Evolutionary conservation across 2,797 vertebrate species (phyloP), one percentile per base, ranked within the genome.

Genomic region (Urophycis tenuis): DNA sequence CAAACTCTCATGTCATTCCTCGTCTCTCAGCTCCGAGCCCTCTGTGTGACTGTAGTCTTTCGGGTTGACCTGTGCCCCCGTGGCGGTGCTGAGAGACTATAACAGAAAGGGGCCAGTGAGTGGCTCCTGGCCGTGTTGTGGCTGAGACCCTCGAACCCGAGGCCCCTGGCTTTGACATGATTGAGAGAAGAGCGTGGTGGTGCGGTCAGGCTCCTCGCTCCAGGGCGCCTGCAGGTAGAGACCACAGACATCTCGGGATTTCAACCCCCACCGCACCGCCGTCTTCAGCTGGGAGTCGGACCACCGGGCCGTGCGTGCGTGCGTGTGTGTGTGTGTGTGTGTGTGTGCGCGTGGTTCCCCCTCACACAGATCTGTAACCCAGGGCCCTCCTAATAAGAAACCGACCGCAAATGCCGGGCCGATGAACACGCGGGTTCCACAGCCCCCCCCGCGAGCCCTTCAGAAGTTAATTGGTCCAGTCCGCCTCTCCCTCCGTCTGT

Each of bases 341-440:
- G n/a, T 19, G 34, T 85, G 80, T 72, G 77, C 60, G 35, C 39
- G n/a, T 6, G n/a, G 53, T n/a, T 10, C 33, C 77, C 70, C 72
- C 73, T 82, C 78, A 75, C 79, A 74, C 72, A 36, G 75, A 82
- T 70, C 79, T 75, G 85, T 85, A 79, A 86, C 34, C 29, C 74
- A 29, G 83, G 17, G 69, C 17, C 69, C 72, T 3, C 73, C 76
- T 45, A 72, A 81, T 74, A 71, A 1, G 53, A 74, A 74, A 77
- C 67, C 36, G 29, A 77, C 71, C 82, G 76, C 34, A 73, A 74
- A 84, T 86, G 71, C 77, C 81, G 5, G 7, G 70, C 73, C 76
- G 85, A 85, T 92, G 90, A 90, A 90, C 86, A 85, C 85, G 86
- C 78, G 72, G 83, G 84, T 86, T 87, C 87, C 84, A 80, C 75